phyloP scores from a whole-genome alignment of 2,888 invertebrate species.

The Apocheima hispidaria region DNA sequence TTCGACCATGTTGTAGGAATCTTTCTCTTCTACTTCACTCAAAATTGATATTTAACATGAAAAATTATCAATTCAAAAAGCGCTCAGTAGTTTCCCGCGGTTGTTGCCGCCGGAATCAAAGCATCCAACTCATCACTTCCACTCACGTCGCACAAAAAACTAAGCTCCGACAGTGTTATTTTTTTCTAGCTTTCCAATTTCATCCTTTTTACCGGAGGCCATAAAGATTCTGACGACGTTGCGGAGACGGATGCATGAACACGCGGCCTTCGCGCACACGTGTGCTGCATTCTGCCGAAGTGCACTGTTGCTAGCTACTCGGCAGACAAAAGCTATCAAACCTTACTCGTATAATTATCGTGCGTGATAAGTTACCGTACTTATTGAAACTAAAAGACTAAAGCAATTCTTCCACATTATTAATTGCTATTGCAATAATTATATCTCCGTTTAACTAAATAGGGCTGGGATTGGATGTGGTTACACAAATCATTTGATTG shows the following conservation, averaged over 20 bases:
- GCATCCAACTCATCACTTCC: slow-evolving; percentile 50
- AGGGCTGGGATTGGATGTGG: neutral
- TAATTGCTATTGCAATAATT: slow-evolving; percentile 18
- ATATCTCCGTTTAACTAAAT: slow-evolving; percentile 6
- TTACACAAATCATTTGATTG: neutral
- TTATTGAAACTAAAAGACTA: slow-evolving; percentile 10
- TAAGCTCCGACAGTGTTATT: slow-evolving; percentile 55
- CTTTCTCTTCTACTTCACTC: no score
- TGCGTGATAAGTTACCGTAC: slow-evolving; percentile 8
- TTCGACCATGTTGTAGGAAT: neutral
- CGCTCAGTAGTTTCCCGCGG: slow-evolving; percentile 61
- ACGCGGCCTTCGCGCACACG: slow-evolving; percentile 70
- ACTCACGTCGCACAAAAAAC: slow-evolving; percentile 54
- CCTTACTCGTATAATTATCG: slow-evolving; percentile 2
- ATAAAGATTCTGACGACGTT: slow-evolving; percentile 69
- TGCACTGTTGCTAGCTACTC: slow-evolving; percentile 55
- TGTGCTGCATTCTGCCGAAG: slow-evolving; percentile 64
- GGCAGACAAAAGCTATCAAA: slow-evolving; percentile 35
- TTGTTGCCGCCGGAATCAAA: slow-evolving; percentile 62
- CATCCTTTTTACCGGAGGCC: slow-evolving; percentile 59
- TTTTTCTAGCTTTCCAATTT: slow-evolving; percentile 60
- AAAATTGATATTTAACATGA: slow-evolving; percentile 22
- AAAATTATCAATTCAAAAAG: slow-evolving; percentile 69
- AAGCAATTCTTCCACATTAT: neutral
- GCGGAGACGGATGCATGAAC: slow-evolving; percentile 63